A percentile compares a stretch with the other conserved stretches of the same genome.
phyloP scores from a whole-genome alignment of 1,140 invertebrate genomes.

The Mactra quadrangularis region DNA sequence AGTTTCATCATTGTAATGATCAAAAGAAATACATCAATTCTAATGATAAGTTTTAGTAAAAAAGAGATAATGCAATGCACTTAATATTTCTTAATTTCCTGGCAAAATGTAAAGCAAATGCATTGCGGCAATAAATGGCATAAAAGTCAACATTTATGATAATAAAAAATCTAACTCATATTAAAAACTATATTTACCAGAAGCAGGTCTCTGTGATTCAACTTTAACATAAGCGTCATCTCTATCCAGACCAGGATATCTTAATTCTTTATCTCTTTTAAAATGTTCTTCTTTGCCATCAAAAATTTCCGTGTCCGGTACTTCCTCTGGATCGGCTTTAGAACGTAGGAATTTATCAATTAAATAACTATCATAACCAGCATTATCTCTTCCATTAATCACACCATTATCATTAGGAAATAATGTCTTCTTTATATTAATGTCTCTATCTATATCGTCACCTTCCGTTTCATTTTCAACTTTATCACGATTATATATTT shows the following conservation, averaged over 20 bases:
- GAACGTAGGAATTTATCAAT: conserved; percentile 43
- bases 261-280: conserved; percentile 2
- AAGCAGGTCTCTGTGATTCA: not conserved
- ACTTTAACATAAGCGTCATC: conserved; percentile 18
- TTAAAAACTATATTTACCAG: conserved; percentile 31
- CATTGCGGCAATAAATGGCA: too few relatives aligned
- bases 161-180: too few relatives aligned
- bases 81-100: too few relatives aligned
- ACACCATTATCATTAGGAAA: conserved; percentile 20
- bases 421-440: conserved; percentile 9
- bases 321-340: conserved; percentile 38
- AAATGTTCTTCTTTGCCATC: conserved; percentile 39
- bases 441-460: not conserved
- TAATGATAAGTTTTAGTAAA: too few relatives aligned
- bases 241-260: conserved; percentile 34
- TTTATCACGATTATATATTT: conserved; percentile 31
- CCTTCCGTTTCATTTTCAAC: not conserved
- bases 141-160: too few relatives aligned
- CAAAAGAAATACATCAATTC: too few relatives aligned
- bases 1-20: too few relatives aligned
- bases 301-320: not conserved
- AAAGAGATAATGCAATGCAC: too few relatives aligned
- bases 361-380: conserved; percentile 39
- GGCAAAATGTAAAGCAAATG: too few relatives aligned
- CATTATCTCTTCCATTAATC: not conserved